These are phyloP conservation scores for Bombus impatiens DNA, from an alignment of 1,140 invertebrate genomes.

Conservation along the genomic window DNA sequence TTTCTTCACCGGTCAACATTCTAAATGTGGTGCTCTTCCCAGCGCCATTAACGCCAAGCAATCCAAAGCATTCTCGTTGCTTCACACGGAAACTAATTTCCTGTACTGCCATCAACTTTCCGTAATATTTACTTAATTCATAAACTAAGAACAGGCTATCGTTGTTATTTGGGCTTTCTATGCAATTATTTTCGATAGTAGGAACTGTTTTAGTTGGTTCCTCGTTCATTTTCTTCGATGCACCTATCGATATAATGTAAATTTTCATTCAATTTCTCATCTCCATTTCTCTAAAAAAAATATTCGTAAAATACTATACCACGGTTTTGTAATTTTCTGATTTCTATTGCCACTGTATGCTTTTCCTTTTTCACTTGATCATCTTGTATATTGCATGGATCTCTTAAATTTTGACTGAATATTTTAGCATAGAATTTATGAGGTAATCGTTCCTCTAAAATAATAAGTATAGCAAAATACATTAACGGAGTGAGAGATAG, in stretches of 20 bases:
- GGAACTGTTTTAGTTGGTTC: neutral
- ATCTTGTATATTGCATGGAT: conserved; percentile 60
- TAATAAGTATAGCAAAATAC: conserved; percentile 74
- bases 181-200: neutral
- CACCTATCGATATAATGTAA: neutral
- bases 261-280: neutral
- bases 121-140: conserved; percentile 87
- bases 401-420: conserved; percentile 57
- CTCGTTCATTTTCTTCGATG: neutral
- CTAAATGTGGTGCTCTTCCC: conserved; percentile 94
- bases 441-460: conserved; percentile 73
- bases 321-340: conserved; percentile 68
- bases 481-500: conserved; percentile 71
- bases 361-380: conserved; percentile 79
- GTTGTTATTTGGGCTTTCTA: conserved; percentile 25
- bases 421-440: conserved; percentile 63
- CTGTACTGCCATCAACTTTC: conserved; percentile 87
- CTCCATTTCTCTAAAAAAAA: conserved; percentile 20
- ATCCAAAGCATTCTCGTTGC: conserved; percentile 91
- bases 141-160: conserved; percentile 77
- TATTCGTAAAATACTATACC: conserved; percentile 49
- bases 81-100: conserved; percentile 87
- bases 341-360: conserved; percentile 71
- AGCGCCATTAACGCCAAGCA: conserved; percentile 95
- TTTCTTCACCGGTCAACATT: conserved; percentile 93